phyloP scores from a whole-genome alignment of 2,113 vertebrate genomes.

The Heterotilapia buettikoferi region DNA sequence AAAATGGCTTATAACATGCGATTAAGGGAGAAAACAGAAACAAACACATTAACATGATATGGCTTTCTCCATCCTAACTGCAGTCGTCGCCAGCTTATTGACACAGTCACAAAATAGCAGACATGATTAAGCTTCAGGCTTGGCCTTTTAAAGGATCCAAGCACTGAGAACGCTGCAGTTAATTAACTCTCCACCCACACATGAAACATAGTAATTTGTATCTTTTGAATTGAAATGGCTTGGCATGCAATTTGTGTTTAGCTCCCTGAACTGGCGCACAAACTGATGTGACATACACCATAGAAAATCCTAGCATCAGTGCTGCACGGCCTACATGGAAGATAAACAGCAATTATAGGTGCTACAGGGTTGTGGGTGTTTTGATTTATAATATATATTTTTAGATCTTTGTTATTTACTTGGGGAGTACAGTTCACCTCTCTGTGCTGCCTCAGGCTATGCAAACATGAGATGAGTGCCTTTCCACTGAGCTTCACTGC shows the following conservation, averaged over 20 bases:
- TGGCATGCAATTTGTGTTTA: constrained; percentile 10
- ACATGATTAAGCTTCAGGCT: constrained; percentile 35
- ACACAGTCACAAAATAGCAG: constrained; percentile 11
- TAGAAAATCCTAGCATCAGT: neutral
- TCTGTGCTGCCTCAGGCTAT: neutral
- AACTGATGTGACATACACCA: neutral
- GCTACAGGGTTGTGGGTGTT: neutral
- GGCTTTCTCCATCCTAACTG: neutral
- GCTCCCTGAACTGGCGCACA: constrained; percentile 14
- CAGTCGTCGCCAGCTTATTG: constrained; percentile 14
- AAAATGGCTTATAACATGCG: neutral
- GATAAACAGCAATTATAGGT: neutral
- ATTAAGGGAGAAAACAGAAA: neutral
- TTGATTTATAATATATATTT: neutral
- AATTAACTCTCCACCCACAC: constrained; percentile 36
- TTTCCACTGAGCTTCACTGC: neutral
- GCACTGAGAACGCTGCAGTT: constrained; percentile 21
- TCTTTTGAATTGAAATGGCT: constrained; percentile 18
- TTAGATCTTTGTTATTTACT: neutral
- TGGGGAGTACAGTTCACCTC: neutral
- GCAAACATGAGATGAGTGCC: neutral
- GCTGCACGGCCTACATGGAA: neutral
- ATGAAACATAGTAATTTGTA: constrained; percentile 24
- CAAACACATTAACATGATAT: neutral
- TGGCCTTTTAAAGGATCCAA: neutral